phyloP scores from a whole-genome alignment of 2,888 invertebrate genomes.

The Caenorhabditis virilis region DNA sequence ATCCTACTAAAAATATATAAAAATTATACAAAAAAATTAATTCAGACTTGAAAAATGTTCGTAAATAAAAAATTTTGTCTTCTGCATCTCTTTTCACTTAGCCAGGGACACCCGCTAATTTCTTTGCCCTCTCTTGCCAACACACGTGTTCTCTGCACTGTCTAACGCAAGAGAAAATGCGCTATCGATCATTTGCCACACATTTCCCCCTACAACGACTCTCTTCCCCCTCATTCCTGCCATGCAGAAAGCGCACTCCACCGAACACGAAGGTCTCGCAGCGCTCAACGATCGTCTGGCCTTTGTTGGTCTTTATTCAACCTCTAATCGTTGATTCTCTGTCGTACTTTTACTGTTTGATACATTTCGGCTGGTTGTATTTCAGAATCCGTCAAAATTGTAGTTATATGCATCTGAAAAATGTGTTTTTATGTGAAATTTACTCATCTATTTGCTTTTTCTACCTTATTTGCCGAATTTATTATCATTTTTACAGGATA shows the following conservation, averaged over 20 bases:
- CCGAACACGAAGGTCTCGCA: constrained; percentile 2
- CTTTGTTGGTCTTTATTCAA: constrained; percentile 16
- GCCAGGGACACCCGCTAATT: too few species aligned
- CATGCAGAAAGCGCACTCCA: constrained; percentile 4
- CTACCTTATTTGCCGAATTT: not conserved
- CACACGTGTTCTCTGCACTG: too few species aligned
- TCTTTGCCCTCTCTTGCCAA: too few species aligned
- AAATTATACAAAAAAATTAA: too few species aligned
- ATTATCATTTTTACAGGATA: constrained; percentile 7
- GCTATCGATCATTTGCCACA: too few species aligned
- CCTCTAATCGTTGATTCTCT: constrained; percentile 12
- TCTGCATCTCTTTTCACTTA: too few species aligned
- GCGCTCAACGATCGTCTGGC: constrained; percentile 5
- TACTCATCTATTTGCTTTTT: constrained; percentile 2
- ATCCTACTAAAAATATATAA: too few species aligned
- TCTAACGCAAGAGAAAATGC: too few species aligned
- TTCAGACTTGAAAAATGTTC: too few species aligned
- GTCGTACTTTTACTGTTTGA: constrained; percentile 5
- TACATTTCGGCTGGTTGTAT: not conserved
- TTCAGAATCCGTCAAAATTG: not conserved
- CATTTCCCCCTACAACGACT: too few species aligned
- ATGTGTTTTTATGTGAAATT: not conserved
- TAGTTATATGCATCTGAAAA: not conserved
- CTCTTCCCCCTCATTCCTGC: too few species aligned
- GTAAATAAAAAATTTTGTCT: too few species aligned